Conservation (phyloP, 1,140 invertebrate species). For the Drosophila prosaltans region DNA sequence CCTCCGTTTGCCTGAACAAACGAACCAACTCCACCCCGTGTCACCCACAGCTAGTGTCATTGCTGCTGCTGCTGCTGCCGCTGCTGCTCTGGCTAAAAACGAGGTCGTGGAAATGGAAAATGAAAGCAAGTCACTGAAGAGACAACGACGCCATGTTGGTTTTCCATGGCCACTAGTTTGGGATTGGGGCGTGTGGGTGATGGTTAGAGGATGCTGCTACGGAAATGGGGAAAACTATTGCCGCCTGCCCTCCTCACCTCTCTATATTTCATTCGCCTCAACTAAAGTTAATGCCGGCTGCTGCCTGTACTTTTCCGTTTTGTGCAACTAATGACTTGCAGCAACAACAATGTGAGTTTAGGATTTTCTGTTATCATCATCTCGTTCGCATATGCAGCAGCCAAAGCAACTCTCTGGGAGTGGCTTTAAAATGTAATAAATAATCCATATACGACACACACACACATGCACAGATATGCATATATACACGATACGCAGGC, state of each 20-base stretch:
- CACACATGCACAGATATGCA: background rate
- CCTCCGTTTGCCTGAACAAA: background rate
- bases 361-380: conserved; percentile 38
- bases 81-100: conserved; percentile 52
- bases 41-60: background rate
- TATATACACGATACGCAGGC: background rate
- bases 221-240: conserved; percentile 15
- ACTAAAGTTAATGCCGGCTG: conserved; percentile 13
- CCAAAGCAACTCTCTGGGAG: conserved; percentile 45
- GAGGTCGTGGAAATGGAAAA: conserved; percentile 83
- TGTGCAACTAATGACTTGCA: conserved; percentile 24
- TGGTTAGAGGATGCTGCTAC: background rate
- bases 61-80: background rate
- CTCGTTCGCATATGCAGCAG: background rate
- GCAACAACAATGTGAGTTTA: conserved; percentile 33
- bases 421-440: conserved; percentile 62
- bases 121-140: conserved; percentile 70
- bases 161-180: conserved; percentile 30
- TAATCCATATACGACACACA: conserved; percentile 19
- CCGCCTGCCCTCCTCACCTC: background rate
- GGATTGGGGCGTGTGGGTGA: background rate
- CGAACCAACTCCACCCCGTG: background rate
- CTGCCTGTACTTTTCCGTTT: conserved; percentile 24
- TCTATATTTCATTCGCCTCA: no score
- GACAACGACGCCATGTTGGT: conserved; percentile 56